Evolutionary conservation across 2,888 invertebrate genomes (phyloP).

Genomic region (Gibbula magus): DNA sequence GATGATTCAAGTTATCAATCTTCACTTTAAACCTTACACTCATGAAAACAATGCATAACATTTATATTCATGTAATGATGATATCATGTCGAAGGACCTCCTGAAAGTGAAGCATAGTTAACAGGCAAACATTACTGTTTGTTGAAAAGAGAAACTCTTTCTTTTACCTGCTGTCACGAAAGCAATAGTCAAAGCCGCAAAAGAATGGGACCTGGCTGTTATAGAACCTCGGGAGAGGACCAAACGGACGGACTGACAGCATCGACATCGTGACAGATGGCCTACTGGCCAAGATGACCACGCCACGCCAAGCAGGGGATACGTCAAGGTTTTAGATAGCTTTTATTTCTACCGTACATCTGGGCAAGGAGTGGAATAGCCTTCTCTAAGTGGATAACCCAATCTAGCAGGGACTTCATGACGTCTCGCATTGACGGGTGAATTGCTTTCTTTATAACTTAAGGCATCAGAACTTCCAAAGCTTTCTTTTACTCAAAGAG

Average conservation of each 20-base stretch:
- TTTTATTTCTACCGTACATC: background rate
- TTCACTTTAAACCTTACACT: too few species aligned
- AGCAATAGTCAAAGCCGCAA: constrained; percentile 8
- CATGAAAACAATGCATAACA: too few species aligned
- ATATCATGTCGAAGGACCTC: too few species aligned
- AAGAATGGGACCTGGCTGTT: background rate
- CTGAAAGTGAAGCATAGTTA: too few species aligned
- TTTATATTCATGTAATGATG: too few species aligned
- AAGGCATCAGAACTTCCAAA: background rate
- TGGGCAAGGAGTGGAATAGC: background rate
- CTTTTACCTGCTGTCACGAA: constrained; percentile 6
- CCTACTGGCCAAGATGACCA: background rate
- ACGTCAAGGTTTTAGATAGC: background rate
- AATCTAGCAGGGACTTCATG: background rate
- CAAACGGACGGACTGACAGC: too few species aligned
- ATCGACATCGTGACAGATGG: background rate
- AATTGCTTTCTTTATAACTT: background rate
- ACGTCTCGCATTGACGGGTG: background rate
- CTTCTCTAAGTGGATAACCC: too few species aligned
- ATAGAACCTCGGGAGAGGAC: background rate
- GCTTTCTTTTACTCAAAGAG: background rate
- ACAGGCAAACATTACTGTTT: background rate
- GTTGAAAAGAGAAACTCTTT: constrained; percentile 10
- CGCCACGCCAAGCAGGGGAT: background rate
- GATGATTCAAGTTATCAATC: too few species aligned